Percentiles rank a stretch among this genome's conserved stretches.
These are phyloP conservation scores for Ormia ochracea DNA, from an alignment of 2,888 invertebrate genomes.

Conservation along the genomic window DNA sequence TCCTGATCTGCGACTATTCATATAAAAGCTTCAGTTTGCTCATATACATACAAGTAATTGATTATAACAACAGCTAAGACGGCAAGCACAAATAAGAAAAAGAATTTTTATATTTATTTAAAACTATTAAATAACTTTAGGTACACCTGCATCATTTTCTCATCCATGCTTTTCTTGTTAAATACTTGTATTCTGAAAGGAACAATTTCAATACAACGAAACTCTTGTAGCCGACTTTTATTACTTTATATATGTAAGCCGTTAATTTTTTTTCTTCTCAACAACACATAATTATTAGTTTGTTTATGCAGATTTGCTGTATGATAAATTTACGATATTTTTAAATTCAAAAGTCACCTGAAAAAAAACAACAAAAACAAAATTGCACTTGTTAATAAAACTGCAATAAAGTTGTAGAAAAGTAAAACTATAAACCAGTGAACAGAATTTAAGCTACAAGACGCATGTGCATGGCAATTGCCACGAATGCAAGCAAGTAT, in stretches of 20 bases:
- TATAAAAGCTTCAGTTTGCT: background rate
- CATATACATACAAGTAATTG: background rate
- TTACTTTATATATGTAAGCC: constrained; percentile 28
- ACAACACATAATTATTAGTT: constrained; percentile 44
- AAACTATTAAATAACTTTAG: constrained; percentile 36
- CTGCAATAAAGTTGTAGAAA: background rate
- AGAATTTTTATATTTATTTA: constrained; percentile 27
- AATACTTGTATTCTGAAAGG: background rate
- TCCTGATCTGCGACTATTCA: constrained; percentile 23
- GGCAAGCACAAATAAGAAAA: background rate
- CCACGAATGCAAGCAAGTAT: background rate
- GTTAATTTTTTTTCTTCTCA: background rate
- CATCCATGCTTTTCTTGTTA: constrained; percentile 36
- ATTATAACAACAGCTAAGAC: background rate
- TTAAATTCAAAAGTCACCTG: constrained; percentile 41
- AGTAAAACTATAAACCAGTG: background rate
- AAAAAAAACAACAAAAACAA: constrained; percentile 30
- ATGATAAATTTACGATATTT: constrained; percentile 45
- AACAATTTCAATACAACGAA: constrained; percentile 21
- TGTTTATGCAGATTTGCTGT: constrained; percentile 46
- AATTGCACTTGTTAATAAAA: constrained; percentile 42
- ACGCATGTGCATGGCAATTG: background rate
- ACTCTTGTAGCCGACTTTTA: constrained; percentile 41
- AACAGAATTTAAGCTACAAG: background rate
- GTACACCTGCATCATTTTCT: constrained; percentile 58